Percentiles rank a stretch among this genome's conserved stretches.
phyloP scores from a whole-genome alignment of 1,140 invertebrate species.

The Neelides sp. region DNA sequence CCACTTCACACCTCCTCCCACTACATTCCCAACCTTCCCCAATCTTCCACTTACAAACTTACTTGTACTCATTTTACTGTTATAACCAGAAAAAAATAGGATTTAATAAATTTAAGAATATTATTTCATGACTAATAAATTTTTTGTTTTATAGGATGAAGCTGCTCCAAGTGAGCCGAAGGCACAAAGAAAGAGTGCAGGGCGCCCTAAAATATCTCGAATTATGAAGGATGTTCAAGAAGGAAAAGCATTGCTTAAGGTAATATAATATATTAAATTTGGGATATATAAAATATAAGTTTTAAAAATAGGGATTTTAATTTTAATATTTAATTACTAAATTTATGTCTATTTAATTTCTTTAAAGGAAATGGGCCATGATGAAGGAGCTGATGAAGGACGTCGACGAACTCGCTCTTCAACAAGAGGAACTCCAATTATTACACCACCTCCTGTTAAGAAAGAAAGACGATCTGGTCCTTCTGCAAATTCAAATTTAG shows the following conservation, averaged over 20 bases:
- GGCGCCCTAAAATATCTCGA: constrained; percentile 20
- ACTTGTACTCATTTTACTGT: neutral
- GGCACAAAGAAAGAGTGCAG: constrained; percentile 16
- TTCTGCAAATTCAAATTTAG: constrained; percentile 5
- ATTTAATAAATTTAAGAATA: neutral
- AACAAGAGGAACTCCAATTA: constrained; percentile 17
- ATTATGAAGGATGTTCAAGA: constrained; percentile 31
- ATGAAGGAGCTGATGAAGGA: constrained; percentile 20
- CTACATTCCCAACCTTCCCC: too few relatives aligned
- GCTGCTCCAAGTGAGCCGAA: constrained; percentile 2
- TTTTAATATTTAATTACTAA: constrained; percentile 8
- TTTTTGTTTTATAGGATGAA: neutral
- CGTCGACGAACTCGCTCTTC: constrained; percentile 21
- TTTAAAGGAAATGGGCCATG: constrained; percentile 28
- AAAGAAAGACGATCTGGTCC: constrained; percentile 16
- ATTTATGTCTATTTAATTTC: neutral
- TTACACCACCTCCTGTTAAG: constrained; percentile 25
- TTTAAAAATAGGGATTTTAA: neutral
- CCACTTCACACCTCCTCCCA: constrained; percentile 5
- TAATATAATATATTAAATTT: constrained; percentile 1
- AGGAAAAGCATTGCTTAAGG: constrained; percentile 28
- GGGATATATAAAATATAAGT: neutral
- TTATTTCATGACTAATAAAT: neutral
- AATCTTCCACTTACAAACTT: neutral
- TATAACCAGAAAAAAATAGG: neutral